Percentiles rank a stretch among this genome's conserved stretches.
phyloP scores from a whole-genome alignment of 2,797 vertebrate species.

The Lepus townsendii region DNA sequence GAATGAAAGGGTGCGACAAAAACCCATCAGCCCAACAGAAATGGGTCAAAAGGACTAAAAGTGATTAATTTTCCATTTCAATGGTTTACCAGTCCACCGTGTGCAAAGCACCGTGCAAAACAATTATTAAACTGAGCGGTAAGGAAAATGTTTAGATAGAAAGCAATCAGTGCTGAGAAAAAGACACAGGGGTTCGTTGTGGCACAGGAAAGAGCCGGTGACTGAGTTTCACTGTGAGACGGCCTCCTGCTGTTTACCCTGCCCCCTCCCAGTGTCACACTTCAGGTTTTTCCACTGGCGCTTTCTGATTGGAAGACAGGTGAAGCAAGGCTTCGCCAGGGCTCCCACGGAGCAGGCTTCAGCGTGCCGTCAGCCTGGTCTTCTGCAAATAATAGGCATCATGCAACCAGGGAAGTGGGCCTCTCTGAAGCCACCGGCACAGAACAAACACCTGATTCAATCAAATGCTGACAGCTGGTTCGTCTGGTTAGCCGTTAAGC shows the following conservation, averaged over 20 bases:
- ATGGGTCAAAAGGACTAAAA: slow-evolving; percentile 45
- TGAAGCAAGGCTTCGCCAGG: background rate
- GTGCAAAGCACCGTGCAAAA: background rate
- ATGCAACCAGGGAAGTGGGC: slow-evolving; percentile 5
- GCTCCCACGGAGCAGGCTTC: slow-evolving; percentile 6
- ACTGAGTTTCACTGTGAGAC: slow-evolving; percentile 48
- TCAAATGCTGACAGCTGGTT: slow-evolving; percentile 57
- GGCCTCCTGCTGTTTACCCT: slow-evolving; percentile 32
- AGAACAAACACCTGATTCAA: slow-evolving; percentile 65
- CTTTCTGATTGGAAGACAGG: slow-evolving; percentile 37
- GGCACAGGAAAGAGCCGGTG: background rate
- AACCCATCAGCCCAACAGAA: slow-evolving; percentile 28
- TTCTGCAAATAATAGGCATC: slow-evolving; percentile 79
- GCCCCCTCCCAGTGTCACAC: background rate
- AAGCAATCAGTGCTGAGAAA: slow-evolving; percentile 45
- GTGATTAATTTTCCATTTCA: slow-evolving; percentile 52
- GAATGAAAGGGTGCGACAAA: slow-evolving; percentile 9
- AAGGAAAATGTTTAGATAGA: slow-evolving; percentile 19
- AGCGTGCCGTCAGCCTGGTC: background rate
- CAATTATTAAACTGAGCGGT: background rate
- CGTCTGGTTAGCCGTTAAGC: slow-evolving; percentile 72
- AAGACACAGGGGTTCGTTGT: slow-evolving; percentile 1
- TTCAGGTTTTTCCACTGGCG: slow-evolving; percentile 67
- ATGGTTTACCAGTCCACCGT: slow-evolving; percentile 9
- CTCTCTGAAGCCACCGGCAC: slow-evolving; percentile 30